Base-by-base conservation (phyloP, 2,113 vertebrate genomes). In the Mastomys natalensis region DNA sequence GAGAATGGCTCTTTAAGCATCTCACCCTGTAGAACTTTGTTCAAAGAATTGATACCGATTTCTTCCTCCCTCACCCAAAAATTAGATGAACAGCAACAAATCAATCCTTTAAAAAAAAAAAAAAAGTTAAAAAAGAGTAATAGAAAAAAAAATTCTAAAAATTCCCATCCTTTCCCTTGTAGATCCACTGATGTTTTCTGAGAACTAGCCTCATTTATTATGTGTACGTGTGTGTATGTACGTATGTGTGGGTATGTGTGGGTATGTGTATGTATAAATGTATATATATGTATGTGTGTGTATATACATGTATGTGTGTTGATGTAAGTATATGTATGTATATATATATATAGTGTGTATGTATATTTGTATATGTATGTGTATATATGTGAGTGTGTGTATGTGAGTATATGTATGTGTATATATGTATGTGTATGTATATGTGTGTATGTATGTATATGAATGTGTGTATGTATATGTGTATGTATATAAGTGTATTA, bases 1-100 rank as follows among this genome's bases (percentile, higher is more conserved):
- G 37, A 90, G 84, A 94, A 7, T 84, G 85, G 37, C 81, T 94
- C 68, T 72, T 87, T 34, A 92, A 78, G 53, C 31, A 60, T 26
- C 87, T 90, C 68, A 80, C 58, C 45, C 24, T 89, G 13, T 17
- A 62, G 58, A 53, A 93, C 95, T 97, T 92, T 93, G 45, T 92
- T 93, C 89, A 89, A 70, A 89, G 94, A 87, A 73, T 70, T 76
- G 51, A 51, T 51, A 11, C 51, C 91, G 31, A 62, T 66, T 31
- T 89, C 48, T 82, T n/a, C 13, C 45, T 55, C 73, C 48, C 29
- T 60, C 55, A 89, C 60, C 37, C 60, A 78, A 55, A 76, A 64
- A 73, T 62, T 77, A 95, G 34, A 70, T 66, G 43, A 74, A 94
- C 72, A 90, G 43, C 64, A 86, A 31, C 29, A 76, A 76, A 77